Conservation (phyloP, 2,113 vertebrate species). For the Salvator merianae region DNA sequence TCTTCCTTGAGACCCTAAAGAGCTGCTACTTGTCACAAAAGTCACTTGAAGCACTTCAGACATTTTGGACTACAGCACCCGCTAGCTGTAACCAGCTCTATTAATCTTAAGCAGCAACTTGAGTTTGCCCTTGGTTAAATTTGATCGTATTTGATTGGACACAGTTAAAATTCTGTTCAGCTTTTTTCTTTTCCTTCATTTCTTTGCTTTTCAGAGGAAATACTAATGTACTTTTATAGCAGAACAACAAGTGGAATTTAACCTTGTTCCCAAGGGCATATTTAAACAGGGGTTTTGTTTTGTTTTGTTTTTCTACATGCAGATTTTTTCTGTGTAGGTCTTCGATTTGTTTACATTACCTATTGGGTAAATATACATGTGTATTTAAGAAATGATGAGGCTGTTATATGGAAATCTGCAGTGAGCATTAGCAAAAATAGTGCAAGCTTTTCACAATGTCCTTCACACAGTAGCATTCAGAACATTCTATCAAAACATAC, state of each 20-base stretch:
- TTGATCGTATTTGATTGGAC: not conserved
- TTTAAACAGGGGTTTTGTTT: not conserved
- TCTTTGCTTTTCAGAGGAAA: not conserved
- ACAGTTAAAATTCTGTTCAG: not conserved
- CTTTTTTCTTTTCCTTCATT: not conserved
- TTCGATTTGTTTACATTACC: not conserved
- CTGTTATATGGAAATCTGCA: constrained; percentile 3
- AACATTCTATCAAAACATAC: not conserved
- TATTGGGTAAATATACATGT: constrained; percentile 2
- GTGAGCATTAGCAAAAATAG: not conserved
- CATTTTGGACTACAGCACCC: no score
- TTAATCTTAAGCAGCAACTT: not conserved
- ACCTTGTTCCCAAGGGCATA: not conserved
- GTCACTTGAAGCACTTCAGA: no score
- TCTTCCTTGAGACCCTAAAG: not conserved
- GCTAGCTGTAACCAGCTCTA: not conserved
- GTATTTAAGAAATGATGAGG: not conserved
- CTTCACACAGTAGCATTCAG: not conserved
- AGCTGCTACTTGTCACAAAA: not conserved
- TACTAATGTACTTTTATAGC: constrained; percentile 3
- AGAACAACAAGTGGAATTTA: not conserved
- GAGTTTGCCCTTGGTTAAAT: not conserved
- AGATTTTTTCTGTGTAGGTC: not conserved
- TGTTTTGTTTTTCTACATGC: not conserved
- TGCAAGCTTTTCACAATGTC: not conserved